These are phyloP conservation scores for Podarcis siculus DNA, from an alignment of 2,797 vertebrate genomes.

Conservation along the genomic window DNA sequence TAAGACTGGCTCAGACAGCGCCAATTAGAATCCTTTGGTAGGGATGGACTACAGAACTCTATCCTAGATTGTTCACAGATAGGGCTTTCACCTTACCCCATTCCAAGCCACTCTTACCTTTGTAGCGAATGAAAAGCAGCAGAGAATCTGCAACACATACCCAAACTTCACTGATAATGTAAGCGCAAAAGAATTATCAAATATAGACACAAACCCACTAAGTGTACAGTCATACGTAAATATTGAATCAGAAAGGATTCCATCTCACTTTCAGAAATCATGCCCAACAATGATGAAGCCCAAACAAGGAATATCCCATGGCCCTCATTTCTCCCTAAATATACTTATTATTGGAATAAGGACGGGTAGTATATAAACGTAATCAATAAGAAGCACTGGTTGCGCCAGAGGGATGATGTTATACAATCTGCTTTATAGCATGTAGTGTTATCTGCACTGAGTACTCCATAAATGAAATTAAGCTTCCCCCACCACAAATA, in stretches of 20 bases:
- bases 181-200: not conserved
- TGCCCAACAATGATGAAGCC: not conserved
- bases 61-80: conserved; percentile 57
- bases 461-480: not conserved
- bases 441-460: not conserved
- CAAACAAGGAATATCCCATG: not conserved
- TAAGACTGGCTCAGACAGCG: conserved; percentile 72
- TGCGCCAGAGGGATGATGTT: not conserved
- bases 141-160: conserved; percentile 18
- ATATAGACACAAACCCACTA: conserved; percentile 18
- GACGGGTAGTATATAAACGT: not conserved
- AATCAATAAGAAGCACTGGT: not conserved
- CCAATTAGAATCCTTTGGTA: conserved; percentile 64
- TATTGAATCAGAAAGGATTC: conserved; percentile 4
- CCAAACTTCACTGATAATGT: not conserved
- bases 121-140: conserved; percentile 29
- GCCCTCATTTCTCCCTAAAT: not conserved
- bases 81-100: conserved; percentile 27
- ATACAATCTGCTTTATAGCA: not conserved
- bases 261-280: not conserved
- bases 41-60: conserved; percentile 53
- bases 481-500: not conserved
- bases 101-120: conserved; percentile 36
- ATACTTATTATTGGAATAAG: not conserved
- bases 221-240: not conserved